A percentile compares a stretch with the other conserved stretches of the same genome.
Evolutionary conservation across 2,113 vertebrate species (phyloP).

Genomic region (Eurypyga helias): DNA sequence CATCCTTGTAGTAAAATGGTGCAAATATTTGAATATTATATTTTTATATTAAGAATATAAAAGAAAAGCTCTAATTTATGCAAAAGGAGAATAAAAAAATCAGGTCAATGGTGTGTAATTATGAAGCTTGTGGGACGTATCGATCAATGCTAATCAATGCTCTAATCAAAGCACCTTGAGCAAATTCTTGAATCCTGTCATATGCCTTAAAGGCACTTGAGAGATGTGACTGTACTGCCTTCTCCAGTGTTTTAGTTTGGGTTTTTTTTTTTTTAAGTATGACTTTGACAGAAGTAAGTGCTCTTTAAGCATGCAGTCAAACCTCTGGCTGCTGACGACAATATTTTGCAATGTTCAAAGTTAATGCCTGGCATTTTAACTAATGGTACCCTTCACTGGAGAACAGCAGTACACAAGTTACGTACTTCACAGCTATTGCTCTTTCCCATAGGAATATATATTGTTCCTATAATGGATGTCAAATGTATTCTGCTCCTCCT

Average conservation of each 20-base stretch:
- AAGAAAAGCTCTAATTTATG: not conserved
- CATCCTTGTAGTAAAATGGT: not conserved
- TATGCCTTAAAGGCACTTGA: not conserved
- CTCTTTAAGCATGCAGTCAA: not conserved
- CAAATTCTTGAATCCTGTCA: not conserved
- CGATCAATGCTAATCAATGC: not conserved
- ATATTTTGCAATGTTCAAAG: not conserved
- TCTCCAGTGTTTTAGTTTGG: accelerated
- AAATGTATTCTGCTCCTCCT: not conserved
- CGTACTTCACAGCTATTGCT: not conserved
- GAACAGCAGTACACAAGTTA: not conserved
- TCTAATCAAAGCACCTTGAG: not conserved
- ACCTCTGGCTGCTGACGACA: not conserved
- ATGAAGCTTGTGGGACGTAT: not conserved
- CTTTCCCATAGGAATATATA: not conserved
- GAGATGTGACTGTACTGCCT: not conserved
- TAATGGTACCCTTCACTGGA: not conserved
- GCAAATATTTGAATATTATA: not conserved
- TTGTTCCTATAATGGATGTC: not conserved
- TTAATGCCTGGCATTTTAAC: not conserved
- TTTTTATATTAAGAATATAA: not conserved
- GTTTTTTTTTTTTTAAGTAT: not conserved
- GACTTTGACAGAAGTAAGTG: not conserved
- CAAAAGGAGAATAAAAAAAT: not conserved
- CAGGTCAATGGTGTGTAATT: not conserved